Evolutionary conservation across 2,888 invertebrate genomes (phyloP).

Genomic region (Abrostola triplasia): DNA sequence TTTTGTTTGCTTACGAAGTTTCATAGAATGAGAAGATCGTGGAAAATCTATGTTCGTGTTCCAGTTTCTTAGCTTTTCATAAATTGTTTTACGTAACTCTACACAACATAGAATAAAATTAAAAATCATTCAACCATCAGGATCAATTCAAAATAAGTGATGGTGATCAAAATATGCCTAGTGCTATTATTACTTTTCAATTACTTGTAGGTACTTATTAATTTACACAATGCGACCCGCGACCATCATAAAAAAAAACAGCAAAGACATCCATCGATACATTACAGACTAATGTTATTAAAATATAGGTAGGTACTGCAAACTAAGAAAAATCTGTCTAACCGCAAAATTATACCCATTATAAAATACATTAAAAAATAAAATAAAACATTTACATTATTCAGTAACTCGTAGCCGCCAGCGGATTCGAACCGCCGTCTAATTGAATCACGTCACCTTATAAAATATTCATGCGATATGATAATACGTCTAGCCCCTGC

Average conservation of each 20-base stretch:
- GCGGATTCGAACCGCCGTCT: constrained; percentile 66
- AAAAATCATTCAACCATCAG: too few relatives aligned
- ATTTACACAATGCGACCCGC: too few relatives aligned
- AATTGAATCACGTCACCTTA: constrained; percentile 83
- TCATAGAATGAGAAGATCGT: background rate
- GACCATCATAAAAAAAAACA: too few relatives aligned
- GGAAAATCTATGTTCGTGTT: background rate
- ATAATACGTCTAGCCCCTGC: constrained; percentile 74
- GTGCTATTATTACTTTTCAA: too few relatives aligned
- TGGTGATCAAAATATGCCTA: too few relatives aligned
- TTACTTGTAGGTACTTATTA: too few relatives aligned
- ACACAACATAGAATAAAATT: too few relatives aligned
- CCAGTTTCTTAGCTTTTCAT: too few relatives aligned
- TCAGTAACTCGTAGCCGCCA: constrained; percentile 61
- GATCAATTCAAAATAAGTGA: too few relatives aligned
- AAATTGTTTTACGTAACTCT: too few relatives aligned
- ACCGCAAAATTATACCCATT: constrained; percentile 13
- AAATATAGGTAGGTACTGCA: background rate
- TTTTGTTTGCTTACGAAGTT: constrained; percentile 21
- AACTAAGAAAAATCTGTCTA: constrained; percentile 3
- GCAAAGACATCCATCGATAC: too few relatives aligned
- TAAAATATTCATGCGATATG: constrained; percentile 87
- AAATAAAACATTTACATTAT: constrained; percentile 60
- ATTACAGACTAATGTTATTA: too few relatives aligned
- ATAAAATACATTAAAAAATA: constrained; percentile 51